Percentiles rank a stretch among this genome's conserved stretches.
These are phyloP conservation scores for Peromyscus attwateri DNA, from an alignment of 2,797 vertebrate genomes.

Conservation along the genomic window DNA sequence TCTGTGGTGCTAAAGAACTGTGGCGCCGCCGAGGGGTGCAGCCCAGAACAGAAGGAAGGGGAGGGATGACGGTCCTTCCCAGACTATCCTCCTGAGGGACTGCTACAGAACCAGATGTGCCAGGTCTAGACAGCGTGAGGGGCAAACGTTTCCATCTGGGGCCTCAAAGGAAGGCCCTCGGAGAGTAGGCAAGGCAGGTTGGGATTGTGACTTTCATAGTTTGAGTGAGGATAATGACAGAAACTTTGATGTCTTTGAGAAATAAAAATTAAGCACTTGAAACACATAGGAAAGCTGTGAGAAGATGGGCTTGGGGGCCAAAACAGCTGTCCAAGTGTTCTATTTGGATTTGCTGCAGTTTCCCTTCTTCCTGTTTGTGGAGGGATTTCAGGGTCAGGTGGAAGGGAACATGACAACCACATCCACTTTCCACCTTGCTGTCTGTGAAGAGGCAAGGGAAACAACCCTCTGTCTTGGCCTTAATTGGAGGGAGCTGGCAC, in stretches of 20 bases:
- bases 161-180: not conserved
- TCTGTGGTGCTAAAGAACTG: not conserved
- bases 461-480: not conserved
- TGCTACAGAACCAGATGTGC: not conserved
- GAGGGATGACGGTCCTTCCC: not conserved
- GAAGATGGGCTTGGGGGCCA: not conserved
- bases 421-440: not conserved
- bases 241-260: conserved; percentile 33
- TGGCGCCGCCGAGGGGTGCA: not conserved
- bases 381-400: not conserved
- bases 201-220: not conserved
- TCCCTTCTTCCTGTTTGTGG: not conserved
- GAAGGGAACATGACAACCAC: not conserved
- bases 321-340: not conserved
- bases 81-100: not conserved
- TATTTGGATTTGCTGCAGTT: not conserved
- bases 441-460: not conserved
- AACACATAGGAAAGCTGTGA: not conserved
- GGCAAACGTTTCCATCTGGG: not conserved
- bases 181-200: not conserved
- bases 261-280: conserved; percentile 37
- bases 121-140: not conserved
- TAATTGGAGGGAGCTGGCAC: not conserved
- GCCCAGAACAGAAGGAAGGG: not conserved
- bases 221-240: not conserved